Conservation (phyloP, 2,888 invertebrate species). For the Carterocephalus palaemon region DNA sequence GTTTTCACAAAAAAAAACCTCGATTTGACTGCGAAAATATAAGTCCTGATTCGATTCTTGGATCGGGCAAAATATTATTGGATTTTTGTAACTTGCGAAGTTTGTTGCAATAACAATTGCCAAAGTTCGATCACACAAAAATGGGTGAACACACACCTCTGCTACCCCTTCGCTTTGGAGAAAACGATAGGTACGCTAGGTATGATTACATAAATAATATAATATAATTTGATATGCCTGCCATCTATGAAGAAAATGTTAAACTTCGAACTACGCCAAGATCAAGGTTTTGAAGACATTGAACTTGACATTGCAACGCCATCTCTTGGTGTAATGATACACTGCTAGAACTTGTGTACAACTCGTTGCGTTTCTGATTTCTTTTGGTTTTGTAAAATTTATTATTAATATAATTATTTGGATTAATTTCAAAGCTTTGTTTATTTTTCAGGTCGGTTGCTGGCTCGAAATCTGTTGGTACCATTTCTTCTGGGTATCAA, state of each 20-base stretch:
- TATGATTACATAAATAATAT: not conserved
- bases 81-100: too few relatives aligned
- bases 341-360: not conserved
- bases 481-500: slow-evolving; percentile 89
- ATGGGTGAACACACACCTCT: too few relatives aligned
- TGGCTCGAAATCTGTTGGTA: slow-evolving; percentile 85
- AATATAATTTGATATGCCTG: slow-evolving; percentile 29
- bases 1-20: too few relatives aligned
- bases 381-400: not conserved
- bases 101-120: too few relatives aligned
- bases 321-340: slow-evolving; percentile 37
- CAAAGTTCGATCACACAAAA: too few relatives aligned
- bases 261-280: slow-evolving; percentile 34
- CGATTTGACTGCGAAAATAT: too few relatives aligned
- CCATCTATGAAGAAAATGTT: slow-evolving; percentile 44
- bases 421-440: slow-evolving; percentile 1
- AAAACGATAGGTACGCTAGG: not conserved
- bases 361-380: not conserved
- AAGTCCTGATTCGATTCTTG: too few relatives aligned
- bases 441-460: slow-evolving; percentile 81
- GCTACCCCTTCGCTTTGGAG: too few relatives aligned
- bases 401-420: not conserved
- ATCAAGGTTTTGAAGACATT: slow-evolving; percentile 38
- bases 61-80: too few relatives aligned
- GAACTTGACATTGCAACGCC: slow-evolving; percentile 46